phyloP scores from a whole-genome alignment of 2,113 vertebrate genomes.

The Loxodonta africana region DNA sequence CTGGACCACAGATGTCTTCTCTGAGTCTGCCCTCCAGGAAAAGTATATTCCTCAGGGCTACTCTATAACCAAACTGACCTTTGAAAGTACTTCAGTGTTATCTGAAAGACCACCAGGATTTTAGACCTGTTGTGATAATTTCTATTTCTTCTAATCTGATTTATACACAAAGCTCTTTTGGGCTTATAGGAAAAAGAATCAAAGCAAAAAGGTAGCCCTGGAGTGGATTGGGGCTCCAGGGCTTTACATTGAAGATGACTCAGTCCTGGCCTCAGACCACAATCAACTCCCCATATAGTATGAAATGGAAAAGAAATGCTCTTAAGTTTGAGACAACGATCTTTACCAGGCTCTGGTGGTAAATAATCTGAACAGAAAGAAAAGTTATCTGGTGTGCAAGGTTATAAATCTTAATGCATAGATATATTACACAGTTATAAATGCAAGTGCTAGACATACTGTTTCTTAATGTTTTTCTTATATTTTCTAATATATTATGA shows the following conservation, averaged over 20 bases:
- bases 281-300: background rate
- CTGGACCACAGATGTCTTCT: background rate
- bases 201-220: conserved; percentile 28
- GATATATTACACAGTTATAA: conserved; percentile 24
- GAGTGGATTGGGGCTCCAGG: background rate
- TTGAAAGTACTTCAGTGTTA: background rate
- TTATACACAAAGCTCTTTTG: conserved; percentile 1
- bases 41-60: background rate
- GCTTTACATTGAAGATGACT: background rate
- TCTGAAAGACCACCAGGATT: conserved; percentile 14
- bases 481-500: background rate
- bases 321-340: background rate
- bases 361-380: conserved; percentile 48
- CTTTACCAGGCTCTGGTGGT: background rate
- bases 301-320: conserved; percentile 25
- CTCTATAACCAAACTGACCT: background rate
- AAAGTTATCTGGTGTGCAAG: background rate
- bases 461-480: conserved; percentile 43
- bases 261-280: background rate
- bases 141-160: background rate
- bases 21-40: background rate
- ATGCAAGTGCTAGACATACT: background rate
- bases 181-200: conserved; percentile 13
- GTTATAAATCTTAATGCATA: conserved; percentile 26
- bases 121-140: conserved; percentile 40